phyloP scores from a whole-genome alignment of 2,888 invertebrate genomes.

The Watsonalla binaria region DNA sequence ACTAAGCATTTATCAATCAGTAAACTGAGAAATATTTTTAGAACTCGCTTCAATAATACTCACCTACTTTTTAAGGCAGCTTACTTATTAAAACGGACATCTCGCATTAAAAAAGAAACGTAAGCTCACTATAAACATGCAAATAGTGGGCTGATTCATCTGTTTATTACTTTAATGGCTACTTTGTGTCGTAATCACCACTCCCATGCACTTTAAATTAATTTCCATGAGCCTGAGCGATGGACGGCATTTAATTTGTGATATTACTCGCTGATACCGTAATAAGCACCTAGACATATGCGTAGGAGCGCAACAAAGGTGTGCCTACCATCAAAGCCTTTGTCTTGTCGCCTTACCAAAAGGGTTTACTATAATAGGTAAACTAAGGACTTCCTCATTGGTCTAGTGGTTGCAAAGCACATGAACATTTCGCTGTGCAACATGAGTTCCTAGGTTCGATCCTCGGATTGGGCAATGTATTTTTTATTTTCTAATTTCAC shows the following conservation, averaged over 20 bases:
- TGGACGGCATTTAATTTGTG: slow-evolving; percentile 46
- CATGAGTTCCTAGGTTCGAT: too few species aligned
- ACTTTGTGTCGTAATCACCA: slow-evolving; percentile 57
- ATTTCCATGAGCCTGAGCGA: slow-evolving; percentile 47
- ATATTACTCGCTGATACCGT: slow-evolving; percentile 54
- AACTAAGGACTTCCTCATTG: too few species aligned
- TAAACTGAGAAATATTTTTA: too few species aligned
- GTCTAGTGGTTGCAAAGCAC: too few species aligned
- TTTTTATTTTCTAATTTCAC: too few species aligned
- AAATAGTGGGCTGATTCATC: slow-evolving; percentile 54
- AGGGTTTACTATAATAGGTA: too few species aligned
- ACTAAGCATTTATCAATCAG: too few species aligned
- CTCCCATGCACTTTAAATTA: slow-evolving; percentile 71
- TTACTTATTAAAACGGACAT: not conserved
- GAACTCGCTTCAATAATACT: too few species aligned
- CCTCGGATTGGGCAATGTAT: too few species aligned
- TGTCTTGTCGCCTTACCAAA: too few species aligned
- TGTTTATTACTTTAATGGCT: slow-evolving; percentile 61
- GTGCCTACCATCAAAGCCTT: not conserved
- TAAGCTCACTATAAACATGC: slow-evolving; percentile 38
- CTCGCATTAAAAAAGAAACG: slow-evolving; percentile 3
- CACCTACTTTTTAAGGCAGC: not conserved
- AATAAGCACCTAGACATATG: slow-evolving; percentile 33
- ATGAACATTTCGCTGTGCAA: too few species aligned
- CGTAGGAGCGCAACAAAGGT: not conserved